A percentile compares a stretch with the other conserved stretches of the same genome.
Evolutionary conservation across 1,140 invertebrate genomes (phyloP).

Genomic region (Conus betulinus): DNA sequence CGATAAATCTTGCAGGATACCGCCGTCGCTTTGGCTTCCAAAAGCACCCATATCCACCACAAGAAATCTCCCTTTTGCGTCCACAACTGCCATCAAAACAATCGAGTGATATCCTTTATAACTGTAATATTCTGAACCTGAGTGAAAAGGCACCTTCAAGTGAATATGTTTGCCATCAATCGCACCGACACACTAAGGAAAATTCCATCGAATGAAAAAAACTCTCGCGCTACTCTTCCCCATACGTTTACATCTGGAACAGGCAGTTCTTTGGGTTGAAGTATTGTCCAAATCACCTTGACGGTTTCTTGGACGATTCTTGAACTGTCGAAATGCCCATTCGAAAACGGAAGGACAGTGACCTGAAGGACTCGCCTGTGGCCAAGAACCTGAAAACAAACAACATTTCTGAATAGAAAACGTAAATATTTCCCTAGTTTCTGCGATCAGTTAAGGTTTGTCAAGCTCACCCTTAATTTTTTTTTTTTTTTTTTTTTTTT

Average conservation of each 20-base stretch:
- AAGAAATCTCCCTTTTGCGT: conserved; percentile 70
- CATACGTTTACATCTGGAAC: conserved; percentile 12
- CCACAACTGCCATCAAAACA: conserved; percentile 66
- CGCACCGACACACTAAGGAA: conserved; percentile 71
- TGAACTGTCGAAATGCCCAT: too few species aligned
- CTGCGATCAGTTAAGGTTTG: too few species aligned
- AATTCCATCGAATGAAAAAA: conserved; percentile 65
- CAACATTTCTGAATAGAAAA: too few species aligned
- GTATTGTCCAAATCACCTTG: neutral
- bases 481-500: too few species aligned
- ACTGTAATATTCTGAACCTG: conserved; percentile 68
- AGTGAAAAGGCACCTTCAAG: conserved; percentile 64
- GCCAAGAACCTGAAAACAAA: too few species aligned
- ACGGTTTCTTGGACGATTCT: conserved; percentile 13
- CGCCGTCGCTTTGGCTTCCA: neutral
- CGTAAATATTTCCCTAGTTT: too few species aligned
- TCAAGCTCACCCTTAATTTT: too few species aligned
- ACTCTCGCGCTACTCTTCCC: conserved; percentile 15
- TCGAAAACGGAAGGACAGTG: too few species aligned
- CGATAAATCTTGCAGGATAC: neutral
- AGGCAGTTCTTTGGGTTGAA: neutral
- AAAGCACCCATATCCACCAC: conserved; percentile 70
- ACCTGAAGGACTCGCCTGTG: too few species aligned
- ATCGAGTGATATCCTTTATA: conserved; percentile 69
- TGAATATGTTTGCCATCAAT: conserved; percentile 74